phyloP scores from a whole-genome alignment of 2,888 invertebrate genomes.

The Subacronicta megacephala region DNA sequence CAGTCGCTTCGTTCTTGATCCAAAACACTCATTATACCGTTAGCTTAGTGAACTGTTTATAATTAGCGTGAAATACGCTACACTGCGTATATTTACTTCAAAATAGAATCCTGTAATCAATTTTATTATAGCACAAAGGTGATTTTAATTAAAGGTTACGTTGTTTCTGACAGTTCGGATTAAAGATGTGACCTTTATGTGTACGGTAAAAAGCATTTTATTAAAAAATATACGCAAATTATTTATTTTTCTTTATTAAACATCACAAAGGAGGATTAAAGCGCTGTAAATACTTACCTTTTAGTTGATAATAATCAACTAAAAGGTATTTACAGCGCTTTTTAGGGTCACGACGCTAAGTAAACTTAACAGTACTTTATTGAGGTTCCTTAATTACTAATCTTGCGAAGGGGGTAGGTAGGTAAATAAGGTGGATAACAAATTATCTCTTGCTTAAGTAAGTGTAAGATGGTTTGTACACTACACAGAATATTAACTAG shows the following conservation, averaged over 20 bases:
- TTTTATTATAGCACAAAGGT: conserved; percentile 56
- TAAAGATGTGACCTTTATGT: background rate
- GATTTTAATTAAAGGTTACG: conserved; percentile 14
- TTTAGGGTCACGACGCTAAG: background rate
- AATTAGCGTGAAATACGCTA: conserved; percentile 73
- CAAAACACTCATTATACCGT: conserved; percentile 63
- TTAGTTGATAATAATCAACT: conserved; percentile 17
- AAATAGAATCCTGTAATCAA: conserved; percentile 60
- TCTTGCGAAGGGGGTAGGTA: conserved; percentile 26
- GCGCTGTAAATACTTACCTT: too few species aligned
- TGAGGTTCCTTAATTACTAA: conserved; percentile 37
- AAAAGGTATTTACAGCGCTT: conserved; percentile 11
- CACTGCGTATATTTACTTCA: conserved; percentile 64
- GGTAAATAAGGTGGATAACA: conserved; percentile 47
- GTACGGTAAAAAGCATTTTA: background rate
- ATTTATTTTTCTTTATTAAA: too few species aligned
- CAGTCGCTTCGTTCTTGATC: conserved; percentile 42
- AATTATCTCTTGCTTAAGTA: conserved; percentile 37
- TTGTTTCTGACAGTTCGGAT: background rate
- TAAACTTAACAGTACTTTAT: conserved; percentile 22
- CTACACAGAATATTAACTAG: conserved; percentile 19
- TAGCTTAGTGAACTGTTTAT: conserved; percentile 66
- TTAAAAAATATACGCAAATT: too few species aligned
- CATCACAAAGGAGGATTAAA: conserved; percentile 1
- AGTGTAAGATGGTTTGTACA: conserved; percentile 27